These are phyloP conservation scores for Parauchenoglanis punctatus DNA, from an alignment of 2,797 vertebrate species.

Conservation along the genomic window DNA sequence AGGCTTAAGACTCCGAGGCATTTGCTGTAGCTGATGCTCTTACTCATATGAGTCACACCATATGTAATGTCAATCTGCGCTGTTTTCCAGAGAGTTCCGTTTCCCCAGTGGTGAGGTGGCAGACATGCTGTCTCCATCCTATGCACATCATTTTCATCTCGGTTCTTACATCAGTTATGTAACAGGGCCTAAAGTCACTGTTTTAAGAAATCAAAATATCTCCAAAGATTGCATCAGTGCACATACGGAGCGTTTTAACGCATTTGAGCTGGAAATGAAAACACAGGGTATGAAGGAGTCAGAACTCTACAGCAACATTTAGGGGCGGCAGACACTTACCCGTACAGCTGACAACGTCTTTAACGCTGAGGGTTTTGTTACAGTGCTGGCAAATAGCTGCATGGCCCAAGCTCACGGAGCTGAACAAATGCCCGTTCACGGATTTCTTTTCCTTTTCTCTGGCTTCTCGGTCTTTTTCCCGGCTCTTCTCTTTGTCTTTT, in stretches of 20 bases:
- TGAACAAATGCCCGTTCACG: conserved; percentile 86
- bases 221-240: not conserved
- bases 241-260: not conserved
- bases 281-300: not conserved
- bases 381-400: conserved; percentile 84
- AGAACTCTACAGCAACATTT: not conserved
- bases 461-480: conserved; percentile 84
- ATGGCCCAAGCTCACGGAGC: conserved; percentile 69
- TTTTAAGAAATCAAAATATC: not conserved
- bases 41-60: conserved; percentile 17
- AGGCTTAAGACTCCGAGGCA: not conserved
- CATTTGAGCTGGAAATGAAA: not conserved
- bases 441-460: conserved; percentile 87
- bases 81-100: not conserved
- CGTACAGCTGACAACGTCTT: conserved; percentile 85
- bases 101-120: conserved; percentile 8
- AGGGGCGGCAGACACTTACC: conserved; percentile 75
- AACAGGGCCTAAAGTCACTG: not conserved
- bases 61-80: conserved; percentile 10
- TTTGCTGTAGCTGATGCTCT: conserved; percentile 3
- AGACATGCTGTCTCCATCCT: conserved; percentile 14
- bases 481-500: conserved; percentile 87
- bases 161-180: not conserved
- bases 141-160: not conserved
- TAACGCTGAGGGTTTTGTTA: conserved; percentile 82